A percentile compares a stretch with the other conserved stretches of the same genome.
Evolutionary conservation across 2,113 vertebrate species (phyloP).

Genomic region (Syngnathus floridae): DNA sequence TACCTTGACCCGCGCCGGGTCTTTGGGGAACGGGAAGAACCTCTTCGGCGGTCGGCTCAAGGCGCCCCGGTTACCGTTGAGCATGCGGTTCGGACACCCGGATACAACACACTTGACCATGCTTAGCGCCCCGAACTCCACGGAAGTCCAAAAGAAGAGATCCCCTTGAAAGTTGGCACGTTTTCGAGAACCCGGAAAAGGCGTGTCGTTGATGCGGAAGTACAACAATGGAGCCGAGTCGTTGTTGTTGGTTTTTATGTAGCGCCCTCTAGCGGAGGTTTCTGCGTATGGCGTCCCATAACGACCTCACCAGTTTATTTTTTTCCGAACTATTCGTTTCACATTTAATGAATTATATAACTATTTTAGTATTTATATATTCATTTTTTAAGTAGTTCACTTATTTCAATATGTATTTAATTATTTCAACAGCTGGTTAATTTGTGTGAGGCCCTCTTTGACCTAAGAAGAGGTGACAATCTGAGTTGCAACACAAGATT

Average conservation of each 20-base stretch:
- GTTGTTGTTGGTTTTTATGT: background rate
- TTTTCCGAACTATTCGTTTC: too few species aligned
- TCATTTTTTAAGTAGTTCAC: background rate
- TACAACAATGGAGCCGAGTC: constrained; percentile 3
- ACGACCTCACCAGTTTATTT: too few species aligned
- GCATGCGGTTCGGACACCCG: constrained; percentile 47
- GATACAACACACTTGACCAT: constrained; percentile 61
- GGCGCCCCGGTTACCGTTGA: background rate
- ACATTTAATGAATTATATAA: too few species aligned
- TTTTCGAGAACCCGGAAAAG: constrained; percentile 15
- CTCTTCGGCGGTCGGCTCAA: constrained; percentile 27
- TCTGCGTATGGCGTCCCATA: too few species aligned
- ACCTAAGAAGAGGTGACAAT: constrained; percentile 1
- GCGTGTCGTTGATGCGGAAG: constrained; percentile 23
- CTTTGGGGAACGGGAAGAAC: constrained; percentile 50
- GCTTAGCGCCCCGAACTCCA: background rate
- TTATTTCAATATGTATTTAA: background rate
- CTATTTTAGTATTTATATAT: too few species aligned
- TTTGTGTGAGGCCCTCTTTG: background rate
- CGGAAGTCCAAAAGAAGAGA: background rate
- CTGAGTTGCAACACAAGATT: constrained; percentile 86
- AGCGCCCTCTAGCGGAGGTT: background rate
- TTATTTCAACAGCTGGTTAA: background rate
- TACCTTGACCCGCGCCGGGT: constrained; percentile 44
- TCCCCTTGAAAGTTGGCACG: background rate